phyloP scores from a whole-genome alignment of 2,888 invertebrate genomes.

The Priapulus caudatus region DNA sequence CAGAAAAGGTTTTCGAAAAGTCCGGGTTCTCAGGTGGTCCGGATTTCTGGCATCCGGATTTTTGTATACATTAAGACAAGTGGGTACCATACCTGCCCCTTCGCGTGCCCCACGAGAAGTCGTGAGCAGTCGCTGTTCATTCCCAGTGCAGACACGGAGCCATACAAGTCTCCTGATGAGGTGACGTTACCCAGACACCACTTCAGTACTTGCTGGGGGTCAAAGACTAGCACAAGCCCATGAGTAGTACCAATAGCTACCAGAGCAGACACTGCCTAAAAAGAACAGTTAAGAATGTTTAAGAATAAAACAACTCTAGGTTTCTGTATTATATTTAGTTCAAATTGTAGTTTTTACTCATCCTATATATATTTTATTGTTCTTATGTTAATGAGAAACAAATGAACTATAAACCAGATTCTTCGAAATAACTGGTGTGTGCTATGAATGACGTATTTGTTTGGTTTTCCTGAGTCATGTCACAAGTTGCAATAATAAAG shows the following conservation, averaged over 20 bases:
- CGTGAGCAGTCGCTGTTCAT: constrained; percentile 77
- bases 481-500: no score
- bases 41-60: no score
- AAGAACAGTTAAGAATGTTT: constrained; percentile 8
- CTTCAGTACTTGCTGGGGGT: constrained; percentile 60
- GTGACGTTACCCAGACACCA: constrained; percentile 61
- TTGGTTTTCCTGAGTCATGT: no score
- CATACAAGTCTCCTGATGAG: constrained; percentile 57
- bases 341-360: no score
- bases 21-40: no score
- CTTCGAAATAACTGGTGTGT: no score
- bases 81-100: constrained; percentile 55
- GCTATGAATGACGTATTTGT: no score
- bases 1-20: no score
- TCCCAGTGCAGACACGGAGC: constrained; percentile 51
- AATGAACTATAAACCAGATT: no score
- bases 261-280: constrained; percentile 53
- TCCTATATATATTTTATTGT: no score
- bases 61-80: no score
- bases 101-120: constrained; percentile 62
- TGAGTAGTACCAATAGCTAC: constrained; percentile 89
- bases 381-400: no score
- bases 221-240: constrained; percentile 75
- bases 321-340: background rate
- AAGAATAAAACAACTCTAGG: background rate